Evolutionary conservation across 2,888 invertebrate species (phyloP).

Genomic region (Trachelus tabidus): DNA sequence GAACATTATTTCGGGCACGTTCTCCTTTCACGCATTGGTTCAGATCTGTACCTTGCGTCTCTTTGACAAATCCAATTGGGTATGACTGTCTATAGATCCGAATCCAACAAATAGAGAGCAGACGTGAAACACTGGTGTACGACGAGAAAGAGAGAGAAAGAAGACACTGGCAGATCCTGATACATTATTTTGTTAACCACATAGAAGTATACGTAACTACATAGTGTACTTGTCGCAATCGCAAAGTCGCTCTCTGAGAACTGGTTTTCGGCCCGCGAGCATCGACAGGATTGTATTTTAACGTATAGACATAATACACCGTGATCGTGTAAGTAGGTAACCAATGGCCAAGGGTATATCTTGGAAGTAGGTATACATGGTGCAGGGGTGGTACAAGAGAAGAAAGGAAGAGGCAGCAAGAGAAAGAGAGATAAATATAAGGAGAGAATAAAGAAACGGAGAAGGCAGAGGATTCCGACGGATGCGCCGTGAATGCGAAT

Average conservation of each 20-base stretch:
- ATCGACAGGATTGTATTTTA: not conserved
- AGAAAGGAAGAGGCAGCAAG: conserved; percentile 6
- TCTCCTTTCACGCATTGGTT: conserved; percentile 22
- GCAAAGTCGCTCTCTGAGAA: not conserved
- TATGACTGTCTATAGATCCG: not conserved
- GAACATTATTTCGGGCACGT: conserved; percentile 49
- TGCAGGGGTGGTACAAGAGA: not conserved
- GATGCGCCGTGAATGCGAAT: conserved; percentile 36
- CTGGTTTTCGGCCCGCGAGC: not conserved
- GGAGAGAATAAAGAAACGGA: conserved; percentile 12
- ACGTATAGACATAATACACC: not conserved
- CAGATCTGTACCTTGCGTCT: conserved; percentile 2
- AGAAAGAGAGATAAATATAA: conserved; percentile 12
- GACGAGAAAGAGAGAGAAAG: conserved; percentile 8
- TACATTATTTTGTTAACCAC: not conserved
- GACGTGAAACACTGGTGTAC: not conserved
- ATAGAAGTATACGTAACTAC: not conserved
- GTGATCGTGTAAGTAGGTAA: not conserved
- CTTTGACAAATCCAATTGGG: conserved; percentile 2
- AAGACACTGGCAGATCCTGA: not conserved
- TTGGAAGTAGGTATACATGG: not conserved
- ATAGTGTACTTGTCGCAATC: not conserved
- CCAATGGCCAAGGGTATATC: not conserved
- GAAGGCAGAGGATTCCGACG: conserved; percentile 17
- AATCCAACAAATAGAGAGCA: not conserved